Evolutionary conservation across 2,888 invertebrate genomes (phyloP), one percentile per base, ranked within the genome.

Genomic region (Orthosia gothica): DNA sequence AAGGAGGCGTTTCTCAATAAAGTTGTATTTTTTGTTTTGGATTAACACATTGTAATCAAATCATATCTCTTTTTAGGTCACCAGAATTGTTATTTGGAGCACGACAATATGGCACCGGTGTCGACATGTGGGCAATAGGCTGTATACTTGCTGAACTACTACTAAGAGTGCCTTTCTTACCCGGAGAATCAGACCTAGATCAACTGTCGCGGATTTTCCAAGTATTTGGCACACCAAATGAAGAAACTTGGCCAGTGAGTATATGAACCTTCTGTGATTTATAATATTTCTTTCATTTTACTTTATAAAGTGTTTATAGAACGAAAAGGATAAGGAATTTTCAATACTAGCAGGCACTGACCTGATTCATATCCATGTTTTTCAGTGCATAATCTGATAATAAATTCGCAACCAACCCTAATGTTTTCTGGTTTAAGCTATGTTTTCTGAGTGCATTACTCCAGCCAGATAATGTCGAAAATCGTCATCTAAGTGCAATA

Each of bases 81-180:
- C 99, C 99, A 1, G 99, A 99, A 93, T 95, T 99, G 49, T 95
- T 99, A 54, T 99, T 98, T 95, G 99, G 99, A 26, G 99, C 99
- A 0, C 97, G 99, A 63, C 98, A 99, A 91, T 99, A 99, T 94
- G 98, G 99, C 18, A 98, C 98, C 16, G 99, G 99, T 3, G 98
- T 99, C 20, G 99, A 99, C 92, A 99, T 99, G 97, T 99, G 99
- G 99, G 99, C 99, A 5, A 98, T 99, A 16, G 99, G 99, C 5
- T 99, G 99, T 93, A 99, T 99, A 91, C 94, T 99, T 80, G 99
- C 99, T 0, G 99, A 99, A 94, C 96, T 99, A 26, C 94, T 99
- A 65, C 95, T 99, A n/a, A 96, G 99, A 82, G 98, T 98, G 5
- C 99, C 99, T 2, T 98, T 99, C 90, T 97, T 99, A 79, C 99